Percentiles rank a stretch among this genome's conserved stretches.
These are phyloP conservation scores for Allophyes oxyacanthae DNA, from an alignment of 2,888 invertebrate genomes.

Conservation along the genomic window DNA sequence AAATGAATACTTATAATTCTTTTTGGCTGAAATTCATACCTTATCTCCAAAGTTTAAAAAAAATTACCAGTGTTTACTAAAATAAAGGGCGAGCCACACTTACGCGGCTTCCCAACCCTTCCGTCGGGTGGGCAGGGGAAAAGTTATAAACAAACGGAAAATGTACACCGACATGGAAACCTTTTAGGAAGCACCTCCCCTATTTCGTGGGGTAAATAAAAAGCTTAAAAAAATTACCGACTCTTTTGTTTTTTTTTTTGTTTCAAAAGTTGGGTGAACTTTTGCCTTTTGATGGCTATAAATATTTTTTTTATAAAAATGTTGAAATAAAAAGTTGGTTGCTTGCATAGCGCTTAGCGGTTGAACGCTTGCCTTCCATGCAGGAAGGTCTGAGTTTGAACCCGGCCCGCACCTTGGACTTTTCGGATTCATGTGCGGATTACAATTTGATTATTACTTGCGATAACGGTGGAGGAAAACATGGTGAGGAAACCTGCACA, in stretches of 20 bases:
- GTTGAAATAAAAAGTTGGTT: too few relatives aligned
- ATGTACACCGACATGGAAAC: slow-evolving; percentile 80
- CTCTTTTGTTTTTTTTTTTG: slow-evolving; percentile 32
- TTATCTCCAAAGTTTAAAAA: slow-evolving; percentile 24
- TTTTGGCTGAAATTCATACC: slow-evolving; percentile 26
- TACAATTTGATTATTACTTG: too few relatives aligned
- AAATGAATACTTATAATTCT: too few relatives aligned
- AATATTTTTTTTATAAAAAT: slow-evolving; percentile 7
- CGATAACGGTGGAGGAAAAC: too few relatives aligned
- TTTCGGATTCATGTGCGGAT: too few relatives aligned
- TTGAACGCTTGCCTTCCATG: too few relatives aligned
- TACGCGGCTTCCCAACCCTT: slow-evolving; percentile 84
- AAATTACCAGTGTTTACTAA: slow-evolving; percentile 53
- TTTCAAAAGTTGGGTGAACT: slow-evolving; percentile 10
- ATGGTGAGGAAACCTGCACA: too few relatives aligned
- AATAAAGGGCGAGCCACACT: slow-evolving; percentile 60
- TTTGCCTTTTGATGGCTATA: not conserved
- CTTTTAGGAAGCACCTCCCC: slow-evolving; percentile 86
- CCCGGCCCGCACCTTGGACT: too few relatives aligned
- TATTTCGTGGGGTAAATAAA: slow-evolving; percentile 64
- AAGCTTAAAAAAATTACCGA: slow-evolving; percentile 68
- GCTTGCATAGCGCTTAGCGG: too few relatives aligned
- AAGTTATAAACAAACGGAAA: slow-evolving; percentile 67
- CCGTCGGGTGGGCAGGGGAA: slow-evolving; percentile 53
- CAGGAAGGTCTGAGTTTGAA: too few relatives aligned